phyloP scores from a whole-genome alignment of 2,888 invertebrate species.

The Drosophila robusta region DNA sequence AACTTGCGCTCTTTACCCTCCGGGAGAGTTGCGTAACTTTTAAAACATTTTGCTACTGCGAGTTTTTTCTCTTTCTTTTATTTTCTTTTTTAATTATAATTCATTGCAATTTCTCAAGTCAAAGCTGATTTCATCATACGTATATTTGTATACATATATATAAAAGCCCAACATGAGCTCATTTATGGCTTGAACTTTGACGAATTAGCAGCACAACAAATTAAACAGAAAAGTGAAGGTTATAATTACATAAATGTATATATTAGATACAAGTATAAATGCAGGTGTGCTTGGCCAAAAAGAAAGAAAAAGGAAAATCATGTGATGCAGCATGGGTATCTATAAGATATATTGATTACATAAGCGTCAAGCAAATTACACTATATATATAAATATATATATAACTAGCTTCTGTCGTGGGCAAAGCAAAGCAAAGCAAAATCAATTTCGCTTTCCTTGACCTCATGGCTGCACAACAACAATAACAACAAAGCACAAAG shows the following conservation, averaged over 20 bases:
- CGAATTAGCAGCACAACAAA: constrained; percentile 6
- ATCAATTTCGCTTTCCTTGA: constrained; percentile 78
- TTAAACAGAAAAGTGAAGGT: not conserved
- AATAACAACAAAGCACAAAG: constrained; percentile 8
- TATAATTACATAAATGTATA: constrained; percentile 26
- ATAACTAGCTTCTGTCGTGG: constrained; percentile 7
- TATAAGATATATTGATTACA: constrained; percentile 48
- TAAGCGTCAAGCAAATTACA: constrained; percentile 31
- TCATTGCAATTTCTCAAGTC: constrained; percentile 28
- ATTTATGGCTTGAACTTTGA: constrained; percentile 32
- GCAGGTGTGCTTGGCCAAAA: not conserved
- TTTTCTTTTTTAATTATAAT: constrained; percentile 18
- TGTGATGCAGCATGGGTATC: constrained; percentile 21
- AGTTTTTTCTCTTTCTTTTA: not conserved
- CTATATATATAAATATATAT: constrained; percentile 23
- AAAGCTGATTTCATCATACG: constrained; percentile 56
- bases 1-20: not conserved
- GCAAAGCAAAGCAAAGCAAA: constrained; percentile 40
- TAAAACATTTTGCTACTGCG: constrained; percentile 1
- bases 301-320: constrained; percentile 15
- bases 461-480: constrained; percentile 45
- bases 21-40: constrained; percentile 13
- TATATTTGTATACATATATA: not conserved
- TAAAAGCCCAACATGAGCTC: constrained; percentile 52
- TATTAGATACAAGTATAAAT: not conserved